These are phyloP conservation scores for Phrynocephalus vlangalii DNA, from an alignment of 2,797 vertebrate species.

Conservation along the genomic window DNA sequence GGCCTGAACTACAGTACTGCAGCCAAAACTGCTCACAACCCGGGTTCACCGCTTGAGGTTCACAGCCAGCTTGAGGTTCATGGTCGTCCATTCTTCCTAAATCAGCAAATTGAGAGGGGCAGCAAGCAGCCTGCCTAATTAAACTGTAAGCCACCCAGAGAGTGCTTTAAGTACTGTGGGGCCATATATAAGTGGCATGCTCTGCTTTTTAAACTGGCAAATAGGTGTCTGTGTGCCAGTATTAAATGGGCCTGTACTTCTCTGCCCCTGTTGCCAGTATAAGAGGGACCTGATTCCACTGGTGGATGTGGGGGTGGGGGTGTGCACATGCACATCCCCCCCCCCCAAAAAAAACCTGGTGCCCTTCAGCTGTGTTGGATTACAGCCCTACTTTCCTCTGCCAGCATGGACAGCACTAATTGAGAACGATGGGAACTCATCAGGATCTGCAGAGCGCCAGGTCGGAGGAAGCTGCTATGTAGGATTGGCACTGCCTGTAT, in stretches of 20 bases:
- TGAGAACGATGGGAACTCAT: background rate
- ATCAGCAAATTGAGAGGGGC: too few relatives aligned
- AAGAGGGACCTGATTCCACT: background rate
- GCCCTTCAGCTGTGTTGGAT: background rate
- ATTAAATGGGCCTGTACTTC: background rate
- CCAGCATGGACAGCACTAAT: background rate
- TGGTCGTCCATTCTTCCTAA: too few relatives aligned
- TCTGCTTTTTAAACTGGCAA: background rate
- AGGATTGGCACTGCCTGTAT: background rate
- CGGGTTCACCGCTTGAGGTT: too few relatives aligned
- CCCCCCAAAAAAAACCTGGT: background rate
- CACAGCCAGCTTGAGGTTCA: too few relatives aligned
- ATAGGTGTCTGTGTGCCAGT: background rate
- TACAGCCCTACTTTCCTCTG: background rate
- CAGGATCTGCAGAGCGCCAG: background rate
- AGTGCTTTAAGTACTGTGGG: too few relatives aligned
- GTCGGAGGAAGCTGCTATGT: background rate
- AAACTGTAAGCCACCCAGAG: too few relatives aligned
- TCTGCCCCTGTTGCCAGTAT: background rate
- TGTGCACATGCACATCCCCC: background rate
- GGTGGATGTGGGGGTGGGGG: too few relatives aligned
- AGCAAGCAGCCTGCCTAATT: too few relatives aligned
- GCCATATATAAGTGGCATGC: too few relatives aligned
- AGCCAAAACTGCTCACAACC: too few relatives aligned
- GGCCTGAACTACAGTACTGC: too few relatives aligned